phyloP scores from a whole-genome alignment of 1,140 invertebrate species.

The Drosophila kikkawai region DNA sequence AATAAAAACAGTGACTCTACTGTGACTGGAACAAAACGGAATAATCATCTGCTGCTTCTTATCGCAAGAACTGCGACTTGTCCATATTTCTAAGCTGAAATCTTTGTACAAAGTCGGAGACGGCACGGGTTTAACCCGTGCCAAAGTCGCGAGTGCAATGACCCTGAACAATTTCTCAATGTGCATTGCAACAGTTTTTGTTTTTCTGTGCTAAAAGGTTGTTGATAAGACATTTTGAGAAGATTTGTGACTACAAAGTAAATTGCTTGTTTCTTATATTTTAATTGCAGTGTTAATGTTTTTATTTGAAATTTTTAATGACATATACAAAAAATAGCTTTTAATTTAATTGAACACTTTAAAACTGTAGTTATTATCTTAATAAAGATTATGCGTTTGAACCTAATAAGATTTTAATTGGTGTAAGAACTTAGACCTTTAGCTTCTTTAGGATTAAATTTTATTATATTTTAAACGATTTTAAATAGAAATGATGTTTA shows the following conservation, averaged over 20 bases:
- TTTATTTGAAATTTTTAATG: not conserved
- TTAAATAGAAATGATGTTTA: not conserved
- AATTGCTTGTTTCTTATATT: not conserved
- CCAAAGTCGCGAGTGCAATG: slow-evolving; percentile 59
- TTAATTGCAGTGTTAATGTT: not conserved
- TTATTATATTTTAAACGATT: not conserved
- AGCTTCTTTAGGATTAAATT: not conserved
- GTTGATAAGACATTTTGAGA: slow-evolving; percentile 15
- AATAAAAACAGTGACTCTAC: not conserved
- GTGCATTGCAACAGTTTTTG: not conserved
- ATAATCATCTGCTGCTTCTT: slow-evolving; percentile 2
- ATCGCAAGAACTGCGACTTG: slow-evolving; percentile 31
- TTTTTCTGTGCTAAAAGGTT: slow-evolving; percentile 5
- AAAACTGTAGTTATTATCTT: not conserved
- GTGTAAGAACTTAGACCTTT: not conserved
- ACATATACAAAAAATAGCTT: not conserved
- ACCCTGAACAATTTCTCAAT: slow-evolving; percentile 56
- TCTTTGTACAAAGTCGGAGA: not conserved
- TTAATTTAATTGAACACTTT: not conserved
- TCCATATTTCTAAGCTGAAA: not conserved
- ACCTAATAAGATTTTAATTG: not conserved
- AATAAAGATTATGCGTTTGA: not conserved
- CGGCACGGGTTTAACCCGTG: slow-evolving; percentile 29
- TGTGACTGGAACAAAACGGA: not conserved
- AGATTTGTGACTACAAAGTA: slow-evolving; percentile 4